Conservation (phyloP, 37 sponge, comb jelly and placozoan genomes). For the Ephydatia muelleri region DNA sequence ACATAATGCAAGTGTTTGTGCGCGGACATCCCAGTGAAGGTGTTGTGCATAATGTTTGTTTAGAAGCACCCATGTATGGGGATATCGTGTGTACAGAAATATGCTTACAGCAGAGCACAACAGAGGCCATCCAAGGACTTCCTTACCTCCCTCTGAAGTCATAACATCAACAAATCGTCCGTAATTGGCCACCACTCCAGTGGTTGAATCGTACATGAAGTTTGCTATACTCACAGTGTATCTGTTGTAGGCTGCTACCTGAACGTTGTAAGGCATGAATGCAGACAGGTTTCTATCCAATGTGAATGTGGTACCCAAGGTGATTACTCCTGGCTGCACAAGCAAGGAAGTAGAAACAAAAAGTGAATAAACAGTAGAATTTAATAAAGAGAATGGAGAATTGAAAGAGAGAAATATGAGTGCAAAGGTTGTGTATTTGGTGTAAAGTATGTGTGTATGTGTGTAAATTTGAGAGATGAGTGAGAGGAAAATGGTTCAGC, state of each 20-base stretch:
- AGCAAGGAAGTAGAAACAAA: not conserved
- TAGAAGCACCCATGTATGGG: no score
- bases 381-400: not conserved
- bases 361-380: not conserved
- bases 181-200: not conserved
- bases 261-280: not conserved
- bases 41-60: no score
- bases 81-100: no score
- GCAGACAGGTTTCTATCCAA: not conserved
- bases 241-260: not conserved
- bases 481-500: not conserved
- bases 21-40: no score
- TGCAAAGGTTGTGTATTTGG: not conserved
- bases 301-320: not conserved
- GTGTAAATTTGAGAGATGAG: not conserved
- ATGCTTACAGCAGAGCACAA: not conserved
- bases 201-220: not conserved
- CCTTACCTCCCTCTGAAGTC: conserved; percentile 13
- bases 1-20: no score
- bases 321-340: conserved; percentile 5
- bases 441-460: not conserved
- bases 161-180: no score
- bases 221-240: not conserved
- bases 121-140: not conserved
- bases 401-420: conserved; percentile 28